phyloP scores from a whole-genome alignment of 2,113 vertebrate genomes.

The Promerops cafer region DNA sequence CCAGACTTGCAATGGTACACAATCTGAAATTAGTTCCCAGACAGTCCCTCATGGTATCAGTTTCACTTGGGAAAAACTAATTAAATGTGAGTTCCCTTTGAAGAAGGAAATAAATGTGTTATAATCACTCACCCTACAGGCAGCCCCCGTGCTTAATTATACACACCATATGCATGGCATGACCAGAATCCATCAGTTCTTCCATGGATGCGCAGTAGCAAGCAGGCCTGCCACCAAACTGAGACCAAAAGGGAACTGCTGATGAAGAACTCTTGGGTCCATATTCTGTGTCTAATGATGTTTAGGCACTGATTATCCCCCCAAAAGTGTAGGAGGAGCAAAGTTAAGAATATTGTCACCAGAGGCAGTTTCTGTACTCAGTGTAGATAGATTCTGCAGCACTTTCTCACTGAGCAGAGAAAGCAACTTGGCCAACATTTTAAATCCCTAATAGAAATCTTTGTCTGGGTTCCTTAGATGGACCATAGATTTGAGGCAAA shows the following conservation, averaged over 20 bases:
- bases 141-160: background rate
- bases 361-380: background rate
- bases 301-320: background rate
- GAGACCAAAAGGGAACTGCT: background rate
- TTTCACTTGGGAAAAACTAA: slow-evolving; percentile 40
- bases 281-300: background rate
- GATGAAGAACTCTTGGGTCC: background rate
- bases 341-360: background rate
- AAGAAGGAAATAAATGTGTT: slow-evolving; percentile 12
- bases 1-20: background rate
- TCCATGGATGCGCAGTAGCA: background rate
- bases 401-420: background rate
- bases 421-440: background rate
- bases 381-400: background rate
- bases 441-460: background rate
- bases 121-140: background rate
- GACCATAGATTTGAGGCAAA: background rate
- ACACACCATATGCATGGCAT: background rate
- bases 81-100: slow-evolving; percentile 29
- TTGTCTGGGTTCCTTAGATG: background rate
- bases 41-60: background rate
- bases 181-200: background rate
- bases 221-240: background rate
- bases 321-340: background rate
- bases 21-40: slow-evolving; percentile 23